phyloP scores from a whole-genome alignment of 2,888 invertebrate species.

The Thera obeliscata region DNA sequence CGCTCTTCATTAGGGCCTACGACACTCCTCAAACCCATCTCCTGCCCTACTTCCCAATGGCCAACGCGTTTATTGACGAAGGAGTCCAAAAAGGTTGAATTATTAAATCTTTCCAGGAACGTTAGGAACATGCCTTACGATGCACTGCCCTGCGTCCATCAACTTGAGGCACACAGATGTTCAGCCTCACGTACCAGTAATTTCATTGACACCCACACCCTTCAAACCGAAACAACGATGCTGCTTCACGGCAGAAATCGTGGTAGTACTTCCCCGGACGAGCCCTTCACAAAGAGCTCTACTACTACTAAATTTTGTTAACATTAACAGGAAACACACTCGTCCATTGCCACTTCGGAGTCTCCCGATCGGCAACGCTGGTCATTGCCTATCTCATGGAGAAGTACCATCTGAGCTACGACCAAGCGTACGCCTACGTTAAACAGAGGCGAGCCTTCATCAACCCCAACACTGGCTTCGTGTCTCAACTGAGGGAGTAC shows the following conservation, averaged over 20 bases:
- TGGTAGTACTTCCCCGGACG: no score
- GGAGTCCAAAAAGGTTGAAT: conserved; percentile 77
- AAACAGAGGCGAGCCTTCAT: conserved; percentile 94
- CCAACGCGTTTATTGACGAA: conserved; percentile 81
- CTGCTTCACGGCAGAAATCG: no score
- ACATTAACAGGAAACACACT: conserved; percentile 85
- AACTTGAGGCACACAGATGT: no score
- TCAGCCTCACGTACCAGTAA: no score
- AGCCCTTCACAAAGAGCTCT: no score
- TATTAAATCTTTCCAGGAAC: not conserved
- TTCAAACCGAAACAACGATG: no score
- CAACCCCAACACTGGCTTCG: conserved; percentile 97
- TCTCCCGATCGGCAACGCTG: conserved; percentile 96
- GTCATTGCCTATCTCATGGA: conserved; percentile 98
- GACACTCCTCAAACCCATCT: conserved; percentile 75
- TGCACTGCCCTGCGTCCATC: no score
- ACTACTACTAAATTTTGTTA: no score
- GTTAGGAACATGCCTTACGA: no score
- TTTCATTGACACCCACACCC: no score
- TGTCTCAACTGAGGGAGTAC: conserved; percentile 93
- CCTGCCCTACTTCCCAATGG: conserved; percentile 78
- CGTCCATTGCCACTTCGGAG: conserved; percentile 97
- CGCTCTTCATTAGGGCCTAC: conserved; percentile 78
- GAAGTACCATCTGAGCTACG: conserved; percentile 91
- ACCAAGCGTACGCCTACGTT: conserved; percentile 95